These are phyloP conservation scores for Pampusana beccarii DNA, from an alignment of 2,113 vertebrate genomes.

Conservation along the genomic window DNA sequence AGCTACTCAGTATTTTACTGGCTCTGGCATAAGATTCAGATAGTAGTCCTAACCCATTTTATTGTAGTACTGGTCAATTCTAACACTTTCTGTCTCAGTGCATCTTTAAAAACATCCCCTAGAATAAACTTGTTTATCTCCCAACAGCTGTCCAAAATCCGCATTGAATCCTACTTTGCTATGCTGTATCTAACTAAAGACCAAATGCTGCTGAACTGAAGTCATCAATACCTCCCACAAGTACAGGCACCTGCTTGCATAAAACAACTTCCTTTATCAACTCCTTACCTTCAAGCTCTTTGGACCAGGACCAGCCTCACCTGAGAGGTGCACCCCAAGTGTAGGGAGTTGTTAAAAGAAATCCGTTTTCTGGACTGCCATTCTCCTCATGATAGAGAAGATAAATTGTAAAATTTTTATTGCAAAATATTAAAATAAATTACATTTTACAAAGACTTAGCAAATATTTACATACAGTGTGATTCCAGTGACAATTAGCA, in stretches of 20 bases:
- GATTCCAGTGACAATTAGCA: constrained; percentile 68
- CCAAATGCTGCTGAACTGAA: not conserved
- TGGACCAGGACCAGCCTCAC: not conserved
- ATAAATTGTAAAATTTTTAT: constrained; percentile 73
- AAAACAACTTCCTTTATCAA: not conserved
- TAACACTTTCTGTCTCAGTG: not conserved
- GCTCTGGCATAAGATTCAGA: not conserved
- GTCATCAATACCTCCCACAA: not conserved
- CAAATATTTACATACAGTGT: constrained; percentile 76
- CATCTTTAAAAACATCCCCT: not conserved
- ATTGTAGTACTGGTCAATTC: not conserved
- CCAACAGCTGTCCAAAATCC: constrained; percentile 5
- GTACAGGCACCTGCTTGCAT: not conserved
- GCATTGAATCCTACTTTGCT: not conserved
- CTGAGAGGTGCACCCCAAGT: not conserved
- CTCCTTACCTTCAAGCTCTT: not conserved
- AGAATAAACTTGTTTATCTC: not conserved
- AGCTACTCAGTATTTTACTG: not conserved
- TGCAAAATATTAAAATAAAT: constrained; percentile 85
- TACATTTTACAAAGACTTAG: constrained; percentile 74
- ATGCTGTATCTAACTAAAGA: not conserved
- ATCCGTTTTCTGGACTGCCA: not conserved
- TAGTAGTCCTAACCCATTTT: not conserved
- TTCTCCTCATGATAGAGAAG: not conserved
- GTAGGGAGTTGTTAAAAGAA: not conserved